These are phyloP conservation scores for Cryptoblepharus egeriae DNA, from an alignment of 2,797 vertebrate species.

Conservation along the genomic window DNA sequence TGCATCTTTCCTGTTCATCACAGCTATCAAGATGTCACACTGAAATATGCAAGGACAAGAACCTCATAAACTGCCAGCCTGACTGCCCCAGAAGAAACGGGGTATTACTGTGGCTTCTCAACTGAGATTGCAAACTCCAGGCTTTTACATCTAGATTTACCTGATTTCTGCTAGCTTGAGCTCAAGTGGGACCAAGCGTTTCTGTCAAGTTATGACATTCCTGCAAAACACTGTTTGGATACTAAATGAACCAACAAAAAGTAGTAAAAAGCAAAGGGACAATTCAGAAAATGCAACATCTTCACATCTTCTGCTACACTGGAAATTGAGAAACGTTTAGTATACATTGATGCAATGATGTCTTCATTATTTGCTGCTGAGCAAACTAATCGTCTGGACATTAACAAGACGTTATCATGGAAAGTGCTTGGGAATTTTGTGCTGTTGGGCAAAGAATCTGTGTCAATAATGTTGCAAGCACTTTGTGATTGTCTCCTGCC, in stretches of 20 bases:
- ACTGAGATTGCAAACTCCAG: background rate
- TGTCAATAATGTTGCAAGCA: background rate
- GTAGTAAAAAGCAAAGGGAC: background rate
- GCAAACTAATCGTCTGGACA: background rate
- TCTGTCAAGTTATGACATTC: background rate
- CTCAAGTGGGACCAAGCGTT: background rate
- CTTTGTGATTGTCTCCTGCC: background rate
- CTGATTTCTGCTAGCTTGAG: background rate
- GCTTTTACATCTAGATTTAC: background rate
- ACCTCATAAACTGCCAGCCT: too few relatives aligned
- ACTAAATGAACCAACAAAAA: background rate
- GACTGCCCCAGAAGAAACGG: too few relatives aligned
- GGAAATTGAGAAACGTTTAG: conserved; percentile 5
- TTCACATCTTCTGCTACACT: background rate
- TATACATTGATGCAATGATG: background rate
- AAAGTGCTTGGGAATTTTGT: background rate
- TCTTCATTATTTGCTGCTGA: background rate
- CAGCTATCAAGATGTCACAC: too few relatives aligned
- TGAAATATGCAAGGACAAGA: too few relatives aligned
- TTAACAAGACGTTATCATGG: background rate
- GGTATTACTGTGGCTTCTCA: too few relatives aligned
- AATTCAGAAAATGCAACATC: background rate
- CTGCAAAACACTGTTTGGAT: background rate
- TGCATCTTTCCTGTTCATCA: too few relatives aligned
- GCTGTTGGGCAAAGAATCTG: background rate